Evolutionary conservation across 2,797 vertebrate genomes (phyloP), one percentile per base, ranked within the genome.

Genomic region (Triplophysa bombifrons): DNA sequence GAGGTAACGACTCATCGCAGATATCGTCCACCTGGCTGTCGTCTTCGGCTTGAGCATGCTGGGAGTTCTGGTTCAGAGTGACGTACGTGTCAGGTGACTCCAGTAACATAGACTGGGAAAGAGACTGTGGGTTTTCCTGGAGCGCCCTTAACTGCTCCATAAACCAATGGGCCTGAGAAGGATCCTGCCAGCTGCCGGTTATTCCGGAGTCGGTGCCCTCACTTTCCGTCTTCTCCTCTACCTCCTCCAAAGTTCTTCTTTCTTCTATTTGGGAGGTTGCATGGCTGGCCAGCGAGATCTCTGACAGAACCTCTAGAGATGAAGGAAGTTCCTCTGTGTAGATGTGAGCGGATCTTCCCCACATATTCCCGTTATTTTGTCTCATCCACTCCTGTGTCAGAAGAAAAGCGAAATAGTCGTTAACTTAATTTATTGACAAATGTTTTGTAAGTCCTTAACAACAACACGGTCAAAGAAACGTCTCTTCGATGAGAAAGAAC

Each of bases 301-400:
- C 96, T 0, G 95, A 96, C 25, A 97, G 92, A 34, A 96, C 92
- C 72, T 97, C 96, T 82, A 97, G 86, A 3, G 90, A 74, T 41
- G 89, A 89, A 0, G 92, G 89, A 12, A 85, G 83, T 72, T 95
- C 95, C 70, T 95, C 94, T 0, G 89, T 64, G 84, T 87, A 92
- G 73, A 91, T 82, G 44, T 90, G 87, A 7, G 87, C 86, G 6
- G 93, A 90, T 69, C 81, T 90, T 89, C 93, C 85, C 91, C 94
- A 92, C 22, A 93, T 72, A 30, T 90, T 93, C 72, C 90, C 87
- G 0, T 86, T 93, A 2, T 90, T 93, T 30, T 96, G 93, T 12
- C 92, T 92, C 70, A 97, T 83, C 96, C 96, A 97, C 64, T 93
- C 89, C 96, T 97, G 86, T 19, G 71, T 75, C 30, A 1, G 3